Base-by-base conservation (phyloP, 1,140 invertebrate genomes). In the Trichonephila clavipes region DNA sequence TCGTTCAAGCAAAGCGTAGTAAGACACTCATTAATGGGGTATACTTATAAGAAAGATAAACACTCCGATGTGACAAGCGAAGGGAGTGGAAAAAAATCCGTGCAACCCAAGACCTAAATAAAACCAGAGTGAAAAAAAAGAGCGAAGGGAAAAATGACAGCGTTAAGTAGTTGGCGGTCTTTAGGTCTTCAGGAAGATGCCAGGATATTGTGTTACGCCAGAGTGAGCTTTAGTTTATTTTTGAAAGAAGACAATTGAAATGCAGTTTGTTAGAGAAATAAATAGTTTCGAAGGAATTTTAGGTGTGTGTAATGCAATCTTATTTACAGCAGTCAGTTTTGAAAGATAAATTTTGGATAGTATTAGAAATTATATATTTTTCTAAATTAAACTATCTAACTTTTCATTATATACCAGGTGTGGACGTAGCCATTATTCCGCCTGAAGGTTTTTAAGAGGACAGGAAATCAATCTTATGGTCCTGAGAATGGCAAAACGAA, bases 81-180 rank as follows among this genome's bases (percentile, higher is more conserved):
- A 40, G 12, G 28, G 2, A 34, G 72, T 12, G 18, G 18, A 34
- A 77, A 77, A 77, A 77, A 77, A 34, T 19, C 62, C 5, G 72
- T 77, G 72, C 72, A 77, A 77, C 28, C 72, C 28, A 77, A 77
- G 18, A 77, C 72, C 72, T 19, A 77, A 77, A 77, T 77, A 77
- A 77, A 40, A 77, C 28, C 34, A 14, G 10, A 85, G 59, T 2
- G 58, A 6, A 16, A 61, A 61, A 24, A 59, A 61, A 61, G 21
- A 18, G 3, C 6, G 16, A 28, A 28, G n/a, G 21, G 21, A 61
- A 51, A 51, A 85, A 59, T 59, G 51, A 59, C 51, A 85, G 58
- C 83, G 83, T 85, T 85, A 85, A 85, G 83, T 85, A 85, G 83
- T 85, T 85, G 58, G 40, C 24, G 44, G 21, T 58, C 83, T 58